Evolutionary conservation across 1,140 invertebrate genomes (phyloP).

Genomic region (Drosophila rhopaloa): DNA sequence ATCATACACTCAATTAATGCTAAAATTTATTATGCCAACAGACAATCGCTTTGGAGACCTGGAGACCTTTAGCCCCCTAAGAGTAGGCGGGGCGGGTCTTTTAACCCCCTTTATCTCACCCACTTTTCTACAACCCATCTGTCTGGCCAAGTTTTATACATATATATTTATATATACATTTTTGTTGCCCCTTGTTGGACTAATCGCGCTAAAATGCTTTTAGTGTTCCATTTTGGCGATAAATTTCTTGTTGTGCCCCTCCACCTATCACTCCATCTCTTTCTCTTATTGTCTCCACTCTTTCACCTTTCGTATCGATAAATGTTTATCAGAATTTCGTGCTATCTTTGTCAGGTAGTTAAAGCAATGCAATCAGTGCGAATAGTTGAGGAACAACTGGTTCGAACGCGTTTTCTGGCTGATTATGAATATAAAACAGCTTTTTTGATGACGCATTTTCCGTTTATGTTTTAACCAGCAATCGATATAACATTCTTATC

Average conservation of each 20-base stretch:
- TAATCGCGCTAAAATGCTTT: conserved; percentile 72
- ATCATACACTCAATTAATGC: conserved; percentile 53
- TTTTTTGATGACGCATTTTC: conserved; percentile 34
- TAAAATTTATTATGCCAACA: conserved; percentile 47
- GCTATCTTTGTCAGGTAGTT: conserved; percentile 33
- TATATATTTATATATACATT: conserved; percentile 3
- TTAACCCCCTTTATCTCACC: conserved; percentile 12
- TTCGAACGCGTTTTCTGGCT: background rate
- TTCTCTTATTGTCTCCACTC: background rate
- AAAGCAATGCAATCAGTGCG: conserved; percentile 36
- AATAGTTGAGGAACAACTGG: conserved; percentile 29
- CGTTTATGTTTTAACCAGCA: background rate
- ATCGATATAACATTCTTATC: conserved; percentile 33
- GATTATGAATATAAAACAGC: conserved; percentile 25
- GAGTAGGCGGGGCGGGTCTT: conserved; percentile 19
- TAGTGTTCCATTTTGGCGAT: conserved; percentile 56
- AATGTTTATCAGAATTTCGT: conserved; percentile 38
- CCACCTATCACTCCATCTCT: background rate
- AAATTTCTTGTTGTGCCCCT: conserved; percentile 31
- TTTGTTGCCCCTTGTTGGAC: conserved; percentile 27
- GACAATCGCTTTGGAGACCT: conserved; percentile 30
- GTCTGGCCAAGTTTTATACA: conserved; percentile 32
- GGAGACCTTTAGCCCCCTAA: conserved; percentile 3
- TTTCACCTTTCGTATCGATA: conserved; percentile 30
- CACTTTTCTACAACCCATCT: background rate